These are phyloP conservation scores for Peucedramus taeniatus DNA, from an alignment of 2,113 vertebrate species.

Conservation along the genomic window DNA sequence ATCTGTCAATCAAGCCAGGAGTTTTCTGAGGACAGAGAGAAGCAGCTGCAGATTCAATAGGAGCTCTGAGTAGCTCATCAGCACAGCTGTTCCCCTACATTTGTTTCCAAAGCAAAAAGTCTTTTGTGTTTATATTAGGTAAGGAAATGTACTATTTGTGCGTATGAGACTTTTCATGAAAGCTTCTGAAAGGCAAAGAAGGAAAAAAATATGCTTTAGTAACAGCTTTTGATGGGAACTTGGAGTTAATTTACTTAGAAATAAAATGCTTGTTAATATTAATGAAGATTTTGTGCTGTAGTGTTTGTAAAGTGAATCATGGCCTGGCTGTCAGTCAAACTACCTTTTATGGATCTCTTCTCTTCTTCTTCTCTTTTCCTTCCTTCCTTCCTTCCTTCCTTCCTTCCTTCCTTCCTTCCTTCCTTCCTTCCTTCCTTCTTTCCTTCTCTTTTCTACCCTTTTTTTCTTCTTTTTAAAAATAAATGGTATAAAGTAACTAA, in stretches of 20 bases:
- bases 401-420: fast-evolving
- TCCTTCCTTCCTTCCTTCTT: fast-evolving
- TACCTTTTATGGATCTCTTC: neutral
- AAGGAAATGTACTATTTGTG: constrained; percentile 55
- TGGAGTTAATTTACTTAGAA: neutral
- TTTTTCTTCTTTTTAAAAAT: neutral
- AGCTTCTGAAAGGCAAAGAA: constrained; percentile 1
- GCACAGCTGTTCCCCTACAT: constrained; percentile 58
- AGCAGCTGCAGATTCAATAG: constrained; percentile 64
- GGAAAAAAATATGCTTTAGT: neutral
- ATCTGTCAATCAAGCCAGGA: constrained; percentile 28
- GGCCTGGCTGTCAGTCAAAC: neutral
- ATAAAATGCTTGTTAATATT: constrained; percentile 1
- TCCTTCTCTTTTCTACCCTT: fast-evolving
- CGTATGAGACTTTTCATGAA: neutral
- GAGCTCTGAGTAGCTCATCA: constrained; percentile 53
- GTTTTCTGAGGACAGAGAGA: constrained; percentile 56
- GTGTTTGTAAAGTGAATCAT: neutral
- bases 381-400: neutral
- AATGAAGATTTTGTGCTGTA: neutral
- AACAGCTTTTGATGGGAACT: neutral
- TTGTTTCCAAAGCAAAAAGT: constrained; percentile 55
- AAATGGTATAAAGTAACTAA: neutral
- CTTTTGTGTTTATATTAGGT: constrained; percentile 64
- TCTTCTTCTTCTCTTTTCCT: fast-evolving